These are phyloP conservation scores for Dioctria linearis DNA, from an alignment of 2,888 invertebrate genomes.

Conservation along the genomic window DNA sequence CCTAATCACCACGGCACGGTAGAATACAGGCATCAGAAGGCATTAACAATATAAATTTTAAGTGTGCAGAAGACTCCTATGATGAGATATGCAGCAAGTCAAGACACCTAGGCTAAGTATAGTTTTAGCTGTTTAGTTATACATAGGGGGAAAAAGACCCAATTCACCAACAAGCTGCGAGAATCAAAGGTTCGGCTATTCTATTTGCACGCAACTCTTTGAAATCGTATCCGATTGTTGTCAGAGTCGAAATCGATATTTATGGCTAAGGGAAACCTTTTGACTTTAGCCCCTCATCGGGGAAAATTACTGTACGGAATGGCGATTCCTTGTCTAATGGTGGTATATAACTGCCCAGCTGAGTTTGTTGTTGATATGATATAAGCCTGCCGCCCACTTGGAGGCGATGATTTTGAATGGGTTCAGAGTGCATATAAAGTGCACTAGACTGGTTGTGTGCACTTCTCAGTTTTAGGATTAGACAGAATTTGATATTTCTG, in stretches of 20 bases:
- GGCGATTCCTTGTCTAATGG: background rate
- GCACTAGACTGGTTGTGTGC: too few species aligned
- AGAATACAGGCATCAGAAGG: background rate
- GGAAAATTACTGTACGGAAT: background rate
- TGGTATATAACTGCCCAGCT: background rate
- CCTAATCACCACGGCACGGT: constrained; percentile 34
- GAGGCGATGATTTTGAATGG: background rate
- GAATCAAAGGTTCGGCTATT: constrained; percentile 4
- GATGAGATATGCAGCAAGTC: background rate
- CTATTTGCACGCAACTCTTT: constrained; percentile 46
- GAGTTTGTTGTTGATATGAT: background rate
- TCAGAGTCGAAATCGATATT: constrained; percentile 41
- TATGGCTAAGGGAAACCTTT: constrained; percentile 45
- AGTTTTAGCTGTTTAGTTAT: too few species aligned
- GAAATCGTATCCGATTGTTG: constrained; percentile 48
- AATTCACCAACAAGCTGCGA: background rate
- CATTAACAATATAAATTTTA: too few species aligned
- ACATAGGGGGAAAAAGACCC: constrained; percentile 6
- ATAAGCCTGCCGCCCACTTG: background rate
- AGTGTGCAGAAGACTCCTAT: background rate
- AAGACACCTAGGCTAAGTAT: background rate
- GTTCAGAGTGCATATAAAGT: background rate
- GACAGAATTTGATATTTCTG: too few species aligned
- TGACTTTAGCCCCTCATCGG: constrained; percentile 31
- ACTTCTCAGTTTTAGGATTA: too few species aligned